Conservation (phyloP, 2,113 vertebrate genomes). For the Boulengeromyrus knoepffleri region DNA sequence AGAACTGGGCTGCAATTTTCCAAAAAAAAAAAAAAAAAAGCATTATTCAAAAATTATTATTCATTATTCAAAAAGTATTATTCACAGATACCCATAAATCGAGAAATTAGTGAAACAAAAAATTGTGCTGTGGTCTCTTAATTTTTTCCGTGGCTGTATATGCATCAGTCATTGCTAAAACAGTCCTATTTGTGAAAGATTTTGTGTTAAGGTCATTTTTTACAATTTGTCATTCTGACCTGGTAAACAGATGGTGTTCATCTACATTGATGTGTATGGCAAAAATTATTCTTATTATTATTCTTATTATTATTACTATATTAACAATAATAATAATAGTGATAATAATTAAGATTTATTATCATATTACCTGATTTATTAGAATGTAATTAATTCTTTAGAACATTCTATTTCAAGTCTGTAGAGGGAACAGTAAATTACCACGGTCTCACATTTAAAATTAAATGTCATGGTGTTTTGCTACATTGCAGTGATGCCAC, state of each 20-base stretch:
- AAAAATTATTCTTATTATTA: neutral
- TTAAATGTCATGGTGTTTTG: neutral
- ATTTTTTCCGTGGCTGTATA: neutral
- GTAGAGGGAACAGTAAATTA: neutral
- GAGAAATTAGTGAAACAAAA: no score
- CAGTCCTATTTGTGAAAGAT: neutral
- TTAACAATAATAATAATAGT: no score
- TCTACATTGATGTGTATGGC: neutral
- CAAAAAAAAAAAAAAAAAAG: no score
- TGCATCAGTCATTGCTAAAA: neutral
- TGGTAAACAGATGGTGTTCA: neutral
- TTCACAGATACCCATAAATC: no score
- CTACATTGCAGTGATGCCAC: neutral
- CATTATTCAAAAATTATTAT: no score
- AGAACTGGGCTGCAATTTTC: no score
- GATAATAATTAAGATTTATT: neutral
- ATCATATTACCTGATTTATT: neutral
- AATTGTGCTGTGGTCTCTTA: no score
- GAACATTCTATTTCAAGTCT: neutral
- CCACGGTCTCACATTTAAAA: neutral
- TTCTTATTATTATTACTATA: no score
- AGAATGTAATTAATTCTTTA: neutral
- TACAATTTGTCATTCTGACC: neutral
- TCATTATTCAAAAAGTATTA: no score
- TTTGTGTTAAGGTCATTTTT: neutral